Percentiles rank a stretch among this genome's conserved stretches.
Conservation (phyloP, 2,888 invertebrate species). For the Phortica okadai region DNA sequence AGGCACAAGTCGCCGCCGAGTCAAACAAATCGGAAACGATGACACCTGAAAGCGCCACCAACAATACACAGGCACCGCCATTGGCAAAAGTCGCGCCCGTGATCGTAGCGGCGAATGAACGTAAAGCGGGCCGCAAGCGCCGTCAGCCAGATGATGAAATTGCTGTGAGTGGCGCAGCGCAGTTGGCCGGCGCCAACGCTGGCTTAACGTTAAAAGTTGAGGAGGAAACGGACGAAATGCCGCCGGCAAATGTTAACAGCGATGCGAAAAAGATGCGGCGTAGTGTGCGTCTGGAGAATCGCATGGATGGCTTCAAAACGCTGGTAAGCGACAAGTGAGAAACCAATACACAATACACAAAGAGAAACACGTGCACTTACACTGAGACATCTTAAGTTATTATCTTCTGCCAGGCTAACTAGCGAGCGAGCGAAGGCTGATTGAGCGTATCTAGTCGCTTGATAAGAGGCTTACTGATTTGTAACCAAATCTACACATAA, state of each 20-base stretch:
- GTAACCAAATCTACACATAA: not conserved
- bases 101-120: slow-evolving; percentile 45
- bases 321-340: slow-evolving; percentile 45
- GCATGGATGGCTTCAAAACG: slow-evolving; percentile 63
- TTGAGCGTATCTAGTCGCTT: not conserved
- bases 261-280: slow-evolving; percentile 69
- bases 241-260: slow-evolving; percentile 40
- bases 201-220: slow-evolving; percentile 55
- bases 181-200: slow-evolving; percentile 28
- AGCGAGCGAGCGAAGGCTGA: not conserved
- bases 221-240: slow-evolving; percentile 50
- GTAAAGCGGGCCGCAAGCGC: slow-evolving; percentile 63
- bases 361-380: not conserved
- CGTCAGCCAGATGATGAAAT: slow-evolving; percentile 58
- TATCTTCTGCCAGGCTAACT: not conserved
- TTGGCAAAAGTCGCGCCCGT: slow-evolving; percentile 8
- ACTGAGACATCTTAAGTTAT: not conserved
- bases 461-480: slow-evolving; percentile 18
- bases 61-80: not conserved
- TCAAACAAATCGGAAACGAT: slow-evolving; percentile 19
- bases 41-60: slow-evolving; percentile 12
- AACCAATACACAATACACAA: not conserved
- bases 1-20: slow-evolving; percentile 36
- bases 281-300: slow-evolving; percentile 73
- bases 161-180: not conserved